These are phyloP conservation scores for Oscheius onirici DNA, from an alignment of 2,888 invertebrate species.

Conservation along the genomic window DNA sequence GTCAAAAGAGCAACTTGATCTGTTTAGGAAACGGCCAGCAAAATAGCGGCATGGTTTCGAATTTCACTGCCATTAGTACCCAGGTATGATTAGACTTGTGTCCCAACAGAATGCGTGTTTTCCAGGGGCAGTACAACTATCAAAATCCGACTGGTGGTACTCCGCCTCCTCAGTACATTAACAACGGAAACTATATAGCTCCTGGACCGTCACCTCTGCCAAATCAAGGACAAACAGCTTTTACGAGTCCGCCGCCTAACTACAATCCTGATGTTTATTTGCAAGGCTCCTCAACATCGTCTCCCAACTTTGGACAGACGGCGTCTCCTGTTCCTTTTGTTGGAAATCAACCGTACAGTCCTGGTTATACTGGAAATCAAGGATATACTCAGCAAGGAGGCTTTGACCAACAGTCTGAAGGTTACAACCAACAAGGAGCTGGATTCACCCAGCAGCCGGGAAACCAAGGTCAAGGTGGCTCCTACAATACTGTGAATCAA, in stretches of 20 bases:
- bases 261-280: slow-evolving; percentile 32
- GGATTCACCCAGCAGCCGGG: no score
- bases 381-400: neutral
- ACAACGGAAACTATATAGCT: slow-evolving; percentile 3
- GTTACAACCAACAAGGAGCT: no score
- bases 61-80: slow-evolving; percentile 34
- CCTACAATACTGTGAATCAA: slow-evolving; percentile 16
- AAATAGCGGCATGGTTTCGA: slow-evolving; percentile 30
- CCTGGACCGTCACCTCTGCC: slow-evolving; percentile 5
- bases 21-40: slow-evolving; percentile 34
- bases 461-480: neutral
- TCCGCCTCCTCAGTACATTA: neutral
- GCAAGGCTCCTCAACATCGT: slow-evolving; percentile 17
- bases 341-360: slow-evolving; percentile 23
- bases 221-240: neutral
- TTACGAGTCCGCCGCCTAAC: slow-evolving; percentile 26
- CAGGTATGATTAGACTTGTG: slow-evolving; percentile 25
- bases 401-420: no score
- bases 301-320: slow-evolving; percentile 11
- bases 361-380: neutral
- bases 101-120: no score
- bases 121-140: slow-evolving; percentile 21
- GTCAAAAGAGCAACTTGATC: slow-evolving; percentile 17
- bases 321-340: neutral
- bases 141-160: slow-evolving; percentile 19